Evolutionary conservation across 2,113 vertebrate species (phyloP).

Genomic region (Cynocephalus volans): DNA sequence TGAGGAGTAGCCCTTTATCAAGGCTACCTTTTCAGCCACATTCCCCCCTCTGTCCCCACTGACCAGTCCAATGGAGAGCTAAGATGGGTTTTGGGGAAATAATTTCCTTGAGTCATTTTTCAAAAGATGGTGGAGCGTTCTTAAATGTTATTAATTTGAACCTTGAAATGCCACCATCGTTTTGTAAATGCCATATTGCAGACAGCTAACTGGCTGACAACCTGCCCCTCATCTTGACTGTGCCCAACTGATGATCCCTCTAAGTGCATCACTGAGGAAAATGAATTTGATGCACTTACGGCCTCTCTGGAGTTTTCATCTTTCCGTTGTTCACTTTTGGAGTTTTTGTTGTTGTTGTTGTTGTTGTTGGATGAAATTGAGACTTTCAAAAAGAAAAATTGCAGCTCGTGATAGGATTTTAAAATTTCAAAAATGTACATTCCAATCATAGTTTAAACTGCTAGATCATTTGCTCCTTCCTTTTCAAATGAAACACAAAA

Average conservation of each 20-base stretch:
- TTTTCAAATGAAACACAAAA: background rate
- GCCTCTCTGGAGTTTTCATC: background rate
- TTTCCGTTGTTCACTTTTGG: background rate
- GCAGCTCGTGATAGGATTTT: background rate
- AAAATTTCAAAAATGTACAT: conserved; percentile 7
- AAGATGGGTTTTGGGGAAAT: background rate
- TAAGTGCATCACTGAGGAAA: background rate
- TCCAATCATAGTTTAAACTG: background rate
- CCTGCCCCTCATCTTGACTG: background rate
- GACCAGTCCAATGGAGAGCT: background rate
- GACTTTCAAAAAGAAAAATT: background rate
- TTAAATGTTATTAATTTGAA: conserved; percentile 26
- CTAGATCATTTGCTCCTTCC: background rate
- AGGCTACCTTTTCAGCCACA: background rate
- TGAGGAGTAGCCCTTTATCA: background rate
- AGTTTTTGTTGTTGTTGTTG: background rate
- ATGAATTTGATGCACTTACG: background rate
- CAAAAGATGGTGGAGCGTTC: background rate
- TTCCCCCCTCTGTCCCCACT: no score
- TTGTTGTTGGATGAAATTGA: background rate
- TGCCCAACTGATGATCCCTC: background rate
- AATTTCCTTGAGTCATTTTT: conserved; percentile 37
- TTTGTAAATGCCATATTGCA: background rate
- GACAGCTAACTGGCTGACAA: background rate
- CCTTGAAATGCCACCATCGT: background rate